Conservation (phyloP, 2,113 vertebrate species). For the Brachirus orientalis region DNA sequence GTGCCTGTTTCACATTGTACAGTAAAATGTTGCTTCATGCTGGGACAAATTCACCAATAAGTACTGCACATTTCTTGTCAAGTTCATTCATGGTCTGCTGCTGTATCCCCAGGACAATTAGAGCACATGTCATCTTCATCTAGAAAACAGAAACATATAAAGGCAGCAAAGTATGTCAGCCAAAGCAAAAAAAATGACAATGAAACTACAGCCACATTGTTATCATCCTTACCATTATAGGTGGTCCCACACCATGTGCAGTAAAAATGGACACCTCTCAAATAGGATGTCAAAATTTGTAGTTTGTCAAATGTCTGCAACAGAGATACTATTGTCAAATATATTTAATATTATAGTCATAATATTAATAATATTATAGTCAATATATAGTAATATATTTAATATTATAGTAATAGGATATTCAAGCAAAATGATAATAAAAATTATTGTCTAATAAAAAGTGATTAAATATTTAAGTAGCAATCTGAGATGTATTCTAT, state of each 20-base stretch:
- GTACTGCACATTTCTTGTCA: not conserved
- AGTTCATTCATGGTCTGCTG: constrained; percentile 89
- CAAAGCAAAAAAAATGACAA: constrained; percentile 2
- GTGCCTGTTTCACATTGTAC: not conserved
- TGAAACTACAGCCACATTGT: not conserved
- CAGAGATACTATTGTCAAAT: constrained; percentile 3
- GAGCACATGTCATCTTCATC: constrained; percentile 89
- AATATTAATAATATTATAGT: no score
- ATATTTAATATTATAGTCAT: not conserved
- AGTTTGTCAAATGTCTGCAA: constrained; percentile 90
- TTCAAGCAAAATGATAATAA: not conserved
- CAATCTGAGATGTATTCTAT: no score
- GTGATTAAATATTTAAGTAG: no score
- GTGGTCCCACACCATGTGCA: constrained; percentile 97
- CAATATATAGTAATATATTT: not conserved
- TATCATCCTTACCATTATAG: constrained; percentile 86
- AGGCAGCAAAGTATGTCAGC: not conserved
- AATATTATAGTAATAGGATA: not conserved
- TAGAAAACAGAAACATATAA: constrained; percentile 49
- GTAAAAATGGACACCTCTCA: constrained; percentile 90
- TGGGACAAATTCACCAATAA: not conserved
- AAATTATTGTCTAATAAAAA: no score
- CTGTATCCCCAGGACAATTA: constrained; percentile 92
- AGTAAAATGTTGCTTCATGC: not conserved
- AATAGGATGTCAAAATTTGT: constrained; percentile 88